Base-by-base conservation (phyloP, 2,888 invertebrate genomes). In the Drosophila multiciliata region DNA sequence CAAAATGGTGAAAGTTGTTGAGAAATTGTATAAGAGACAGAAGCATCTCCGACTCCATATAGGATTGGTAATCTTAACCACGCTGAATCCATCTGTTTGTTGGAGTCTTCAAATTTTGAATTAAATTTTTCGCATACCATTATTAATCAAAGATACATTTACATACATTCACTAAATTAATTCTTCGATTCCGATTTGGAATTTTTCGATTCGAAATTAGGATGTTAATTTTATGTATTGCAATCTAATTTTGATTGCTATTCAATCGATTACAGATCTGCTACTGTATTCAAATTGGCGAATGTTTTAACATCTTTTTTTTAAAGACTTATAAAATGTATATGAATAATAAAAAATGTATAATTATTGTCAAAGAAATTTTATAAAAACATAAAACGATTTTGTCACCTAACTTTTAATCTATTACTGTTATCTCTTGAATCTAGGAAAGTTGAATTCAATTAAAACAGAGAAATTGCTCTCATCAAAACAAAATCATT, bases 1-100 rank as follows among this genome's bases (percentile, higher is more conserved):
- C 12, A 1, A 20, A 12, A 3, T 20, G 1, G 1, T 0, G 4
- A 45, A 23, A 3, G n/a, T 23, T 15, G 8, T 2, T 1, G 4
- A 40, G 0, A n/a, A 40, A 9, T 4, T 9, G n/a, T 9, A 9
- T 17, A 40, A n/a, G 9, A 9, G 4, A 17, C 38, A 38, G 17
- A 3, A 38, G 8, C 17, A 8, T 7, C 8, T 7, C 15, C 20
- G 45, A 20, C 3, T 3, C 15, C 8, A 29, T 29, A 29, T 29
- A n/a, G n/a, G n/a, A n/a, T n/a, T n/a, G n/a, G n/a, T n/a, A n/a
- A n/a, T n/a, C n/a, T n/a, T n/a, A n/a, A n/a, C n/a, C n/a, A n/a
- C n/a, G n/a, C n/a, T n/a, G 7, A 45, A 20, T 15, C 7, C 7
- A 1, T 7, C 7, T 1, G 3, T 1, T 1, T 20, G 1, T 20